Conservation (phyloP, 2,888 invertebrate genomes). For the Drosophila quasianomalipes region DNA sequence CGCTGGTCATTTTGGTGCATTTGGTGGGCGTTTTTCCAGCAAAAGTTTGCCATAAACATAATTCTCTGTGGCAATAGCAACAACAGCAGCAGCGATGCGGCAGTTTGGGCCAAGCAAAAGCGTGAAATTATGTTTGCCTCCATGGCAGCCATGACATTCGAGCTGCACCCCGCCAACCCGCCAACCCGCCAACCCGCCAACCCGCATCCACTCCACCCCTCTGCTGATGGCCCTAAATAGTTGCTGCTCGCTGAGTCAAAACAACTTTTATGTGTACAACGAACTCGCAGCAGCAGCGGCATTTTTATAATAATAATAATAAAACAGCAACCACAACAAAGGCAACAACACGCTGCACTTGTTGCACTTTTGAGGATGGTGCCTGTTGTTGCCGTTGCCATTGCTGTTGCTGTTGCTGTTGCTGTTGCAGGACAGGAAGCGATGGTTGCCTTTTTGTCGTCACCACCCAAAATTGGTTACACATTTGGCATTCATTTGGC, state of each 20-base stretch:
- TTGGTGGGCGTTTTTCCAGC: conserved; percentile 58
- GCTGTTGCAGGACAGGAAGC: conserved; percentile 70
- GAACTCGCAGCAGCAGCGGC: conserved; percentile 52
- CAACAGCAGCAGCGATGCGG: conserved; percentile 37
- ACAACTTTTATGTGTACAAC: conserved; percentile 72
- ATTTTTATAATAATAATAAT: conserved; percentile 60
- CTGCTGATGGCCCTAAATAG: conserved; percentile 51
- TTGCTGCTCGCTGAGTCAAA: conserved; percentile 52
- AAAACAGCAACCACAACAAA: conserved; percentile 43
- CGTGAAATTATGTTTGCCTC: conserved; percentile 72
- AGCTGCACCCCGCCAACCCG: conserved; percentile 6
- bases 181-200: neutral
- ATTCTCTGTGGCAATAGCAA: conserved; percentile 50
- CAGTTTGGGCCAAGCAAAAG: conserved; percentile 54
- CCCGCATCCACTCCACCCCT: neutral
- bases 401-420: conserved; percentile 12
- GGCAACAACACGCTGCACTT: conserved; percentile 45
- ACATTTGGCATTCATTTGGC: conserved; percentile 73
- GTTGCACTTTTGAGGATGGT: conserved; percentile 54
- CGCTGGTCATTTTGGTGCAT: conserved; percentile 42
- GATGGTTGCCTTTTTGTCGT: conserved; percentile 35
- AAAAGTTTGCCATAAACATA: conserved; percentile 68
- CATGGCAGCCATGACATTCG: conserved; percentile 58
- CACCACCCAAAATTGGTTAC: conserved; percentile 69
- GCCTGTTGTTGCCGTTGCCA: conserved; percentile 4